Conservation (phyloP, 2,888 invertebrate genomes). For the Mythimna lalbum region DNA sequence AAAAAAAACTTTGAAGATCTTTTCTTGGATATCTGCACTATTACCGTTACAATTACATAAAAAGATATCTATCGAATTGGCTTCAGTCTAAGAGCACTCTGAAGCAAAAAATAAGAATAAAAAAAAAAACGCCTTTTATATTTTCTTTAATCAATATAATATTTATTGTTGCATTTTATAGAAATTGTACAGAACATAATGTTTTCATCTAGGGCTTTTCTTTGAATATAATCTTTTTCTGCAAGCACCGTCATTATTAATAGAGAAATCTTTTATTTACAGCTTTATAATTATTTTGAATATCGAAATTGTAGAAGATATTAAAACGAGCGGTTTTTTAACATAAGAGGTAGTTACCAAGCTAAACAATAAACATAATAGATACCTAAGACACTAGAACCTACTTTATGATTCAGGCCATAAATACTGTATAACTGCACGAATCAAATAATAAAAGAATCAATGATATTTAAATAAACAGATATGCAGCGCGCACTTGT, state of each 20-base stretch:
- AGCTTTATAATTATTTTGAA: constrained; percentile 18
- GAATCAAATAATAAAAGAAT: too few relatives aligned
- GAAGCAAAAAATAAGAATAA: neutral
- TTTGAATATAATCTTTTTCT: constrained; percentile 13
- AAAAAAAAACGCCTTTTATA: neutral
- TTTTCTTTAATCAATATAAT: constrained; percentile 40
- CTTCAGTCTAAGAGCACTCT: too few relatives aligned
- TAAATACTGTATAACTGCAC: neutral
- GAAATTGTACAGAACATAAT: constrained; percentile 29
- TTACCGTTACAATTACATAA: too few relatives aligned
- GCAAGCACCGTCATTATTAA: constrained; percentile 64
- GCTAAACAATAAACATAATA: constrained; percentile 28
- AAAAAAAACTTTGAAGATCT: too few relatives aligned
- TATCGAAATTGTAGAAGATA: constrained; percentile 8
- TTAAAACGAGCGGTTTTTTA: constrained; percentile 7
- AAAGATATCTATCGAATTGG: too few relatives aligned
- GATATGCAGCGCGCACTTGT: too few relatives aligned
- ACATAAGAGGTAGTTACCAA: constrained; percentile 34
- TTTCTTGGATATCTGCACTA: too few relatives aligned
- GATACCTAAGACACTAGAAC: constrained; percentile 6
- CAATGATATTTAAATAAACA: too few relatives aligned
- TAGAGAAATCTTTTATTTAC: constrained; percentile 43
- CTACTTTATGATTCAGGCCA: neutral
- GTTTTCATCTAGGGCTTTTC: constrained; percentile 9
- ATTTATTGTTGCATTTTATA: constrained; percentile 44